Base-by-base conservation (phyloP, 2,888 invertebrate species). In the Penaeus monodon region DNA sequence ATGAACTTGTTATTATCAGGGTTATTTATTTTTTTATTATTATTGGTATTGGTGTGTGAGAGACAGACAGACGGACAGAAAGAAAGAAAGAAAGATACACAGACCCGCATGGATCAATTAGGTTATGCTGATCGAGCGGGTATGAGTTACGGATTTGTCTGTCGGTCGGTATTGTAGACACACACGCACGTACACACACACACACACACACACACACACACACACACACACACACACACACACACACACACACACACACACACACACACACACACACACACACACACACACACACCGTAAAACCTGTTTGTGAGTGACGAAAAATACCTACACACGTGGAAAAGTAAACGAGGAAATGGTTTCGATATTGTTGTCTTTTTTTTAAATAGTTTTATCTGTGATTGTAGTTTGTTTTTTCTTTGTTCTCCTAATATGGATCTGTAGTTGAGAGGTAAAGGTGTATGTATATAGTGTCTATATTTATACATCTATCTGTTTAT, bases 221-320 rank as follows among this genome's bases (percentile, higher is more conserved):
- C 33, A 38, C 33, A 38, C 33, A 38, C 33, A 76, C 76, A 76
- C 76, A 76, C 38, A 76, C 76, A 76, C 76, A 76, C 76, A 76
- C 76, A 76, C 76, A 76, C 76, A 33, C 76, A 33, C 76, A 76
- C 76, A 76, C 76, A 76, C 38, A 76, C 76, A 76, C 29, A 76
- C 29, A 27, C 38, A 33, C 38, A 29, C 29, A 76, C 27, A 33
- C 76, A 29, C 76, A 33, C 76, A 76, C 29, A 76, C 76, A 76
- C 17, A 77, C 14, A 17, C 17, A 77, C 44, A 22, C 27, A 33
- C 17, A 33, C 27, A 38, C 44, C 10, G 29, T 12, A 12, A 77
- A 17, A 1, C 38, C 44, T 1, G n/a, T 38, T 33, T 49, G 49
- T 49, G 12, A 14, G 7, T 49, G 14, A 14, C 10, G 14, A 12